Percentiles rank a stretch among this genome's conserved stretches.
These are phyloP conservation scores for Globodera rostochiensis DNA, from an alignment of 1,140 invertebrate species.

Conservation along the genomic window DNA sequence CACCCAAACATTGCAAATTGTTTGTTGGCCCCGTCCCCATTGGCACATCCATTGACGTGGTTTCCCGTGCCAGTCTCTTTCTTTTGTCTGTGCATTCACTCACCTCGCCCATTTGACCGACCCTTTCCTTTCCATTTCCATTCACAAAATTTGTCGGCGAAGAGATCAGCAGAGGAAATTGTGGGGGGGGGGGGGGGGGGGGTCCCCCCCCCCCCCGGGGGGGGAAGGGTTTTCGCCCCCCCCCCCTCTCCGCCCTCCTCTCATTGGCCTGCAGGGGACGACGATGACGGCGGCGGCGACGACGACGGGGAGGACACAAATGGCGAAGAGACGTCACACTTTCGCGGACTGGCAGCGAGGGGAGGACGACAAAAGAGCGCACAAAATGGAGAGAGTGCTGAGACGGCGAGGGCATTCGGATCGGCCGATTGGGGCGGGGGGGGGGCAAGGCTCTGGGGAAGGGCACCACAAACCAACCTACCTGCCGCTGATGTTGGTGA, in stretches of 20 bases:
- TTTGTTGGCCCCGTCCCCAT: background rate
- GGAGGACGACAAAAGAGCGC: conserved; percentile 3
- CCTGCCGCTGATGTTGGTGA: background rate
- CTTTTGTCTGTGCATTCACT: background rate
- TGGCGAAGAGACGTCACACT: conserved; percentile 8
- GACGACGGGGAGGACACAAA: background rate
- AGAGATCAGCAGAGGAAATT: conserved; percentile 3
- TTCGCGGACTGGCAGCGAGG: conserved; percentile 20
- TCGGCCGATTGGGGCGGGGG: background rate
- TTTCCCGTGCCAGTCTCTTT: background rate
- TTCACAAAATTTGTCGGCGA: conserved; percentile 9
- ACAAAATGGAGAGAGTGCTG: conserved; percentile 1
- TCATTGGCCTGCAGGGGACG: background rate
- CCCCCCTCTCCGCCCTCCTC: background rate
- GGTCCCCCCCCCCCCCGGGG: too few species aligned
- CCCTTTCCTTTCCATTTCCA: background rate
- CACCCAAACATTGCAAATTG: background rate
- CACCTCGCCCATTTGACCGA: background rate
- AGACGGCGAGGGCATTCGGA: background rate
- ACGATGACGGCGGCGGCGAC: background rate
- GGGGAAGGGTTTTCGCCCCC: background rate
- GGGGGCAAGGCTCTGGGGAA: background rate
- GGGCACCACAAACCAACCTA: background rate
- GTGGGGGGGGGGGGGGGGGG: background rate
- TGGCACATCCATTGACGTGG: background rate